These are phyloP conservation scores for Coelopa frigida DNA, from an alignment of 1,140 invertebrate genomes.

Conservation along the genomic window DNA sequence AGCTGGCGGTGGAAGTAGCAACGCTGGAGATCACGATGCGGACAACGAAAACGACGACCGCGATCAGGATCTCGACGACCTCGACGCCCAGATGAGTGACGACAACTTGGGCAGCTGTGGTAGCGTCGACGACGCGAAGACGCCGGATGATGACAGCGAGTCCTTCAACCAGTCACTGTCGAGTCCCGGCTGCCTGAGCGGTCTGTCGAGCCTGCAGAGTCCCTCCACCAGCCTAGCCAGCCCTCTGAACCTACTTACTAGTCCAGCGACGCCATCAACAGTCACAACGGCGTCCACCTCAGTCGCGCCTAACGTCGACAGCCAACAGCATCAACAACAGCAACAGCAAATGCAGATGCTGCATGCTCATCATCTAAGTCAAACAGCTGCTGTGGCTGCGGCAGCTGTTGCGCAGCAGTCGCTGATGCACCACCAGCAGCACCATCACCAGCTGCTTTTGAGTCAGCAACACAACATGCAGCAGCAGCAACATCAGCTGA, in stretches of 20 bases:
- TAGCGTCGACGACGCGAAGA: slow-evolving; percentile 63
- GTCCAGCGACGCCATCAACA: slow-evolving; percentile 33
- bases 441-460: slow-evolving; percentile 7
- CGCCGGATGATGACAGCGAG: slow-evolving; percentile 58
- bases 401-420: not conserved
- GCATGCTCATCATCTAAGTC: slow-evolving; percentile 10
- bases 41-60: slow-evolving; percentile 52
- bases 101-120: slow-evolving; percentile 71
- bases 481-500: slow-evolving; percentile 7
- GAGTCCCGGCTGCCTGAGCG: slow-evolving; percentile 68
- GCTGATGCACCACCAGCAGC: not conserved
- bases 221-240: slow-evolving; percentile 62
- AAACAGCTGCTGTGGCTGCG: slow-evolving; percentile 2
- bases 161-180: slow-evolving; percentile 62
- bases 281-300: not conserved
- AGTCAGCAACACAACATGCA: too few species aligned
- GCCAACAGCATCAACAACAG: slow-evolving; percentile 3
- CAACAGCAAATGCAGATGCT: not conserved
- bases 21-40: not conserved
- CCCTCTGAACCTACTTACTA: slow-evolving; percentile 55
- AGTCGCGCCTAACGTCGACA: not conserved
- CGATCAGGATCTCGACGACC: slow-evolving; percentile 47
- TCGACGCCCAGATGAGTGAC: slow-evolving; percentile 51
- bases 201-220: slow-evolving; percentile 69
- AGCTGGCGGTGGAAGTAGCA: slow-evolving; percentile 40